Evolutionary conservation across 2,113 vertebrate species (phyloP).

Genomic region (Myotis brandtii): DNA sequence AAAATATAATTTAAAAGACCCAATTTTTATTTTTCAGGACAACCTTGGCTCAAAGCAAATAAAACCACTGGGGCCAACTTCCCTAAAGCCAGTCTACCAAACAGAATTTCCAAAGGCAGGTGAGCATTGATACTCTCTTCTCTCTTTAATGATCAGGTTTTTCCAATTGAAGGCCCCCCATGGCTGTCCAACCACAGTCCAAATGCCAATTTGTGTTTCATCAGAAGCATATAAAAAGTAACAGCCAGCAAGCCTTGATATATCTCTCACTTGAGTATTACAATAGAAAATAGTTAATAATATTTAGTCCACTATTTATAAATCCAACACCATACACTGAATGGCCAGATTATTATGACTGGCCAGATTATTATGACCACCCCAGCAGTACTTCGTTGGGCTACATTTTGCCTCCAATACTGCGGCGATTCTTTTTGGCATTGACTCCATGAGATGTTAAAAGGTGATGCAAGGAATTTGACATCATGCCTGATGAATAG

Average conservation of each 20-base stretch:
- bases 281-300: constrained; percentile 43
- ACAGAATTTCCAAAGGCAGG: neutral
- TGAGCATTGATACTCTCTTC: neutral
- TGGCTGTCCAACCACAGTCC: neutral
- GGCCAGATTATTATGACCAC: no score
- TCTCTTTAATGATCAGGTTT: neutral
- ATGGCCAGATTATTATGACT: no score
- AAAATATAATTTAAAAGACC: constrained; percentile 57
- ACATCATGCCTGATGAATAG: no score
- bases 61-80: constrained; percentile 2
- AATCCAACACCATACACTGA: neutral
- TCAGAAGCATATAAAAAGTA: constrained; percentile 48
- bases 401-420: no score
- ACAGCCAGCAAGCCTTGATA: constrained; percentile 18
- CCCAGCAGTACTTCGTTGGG: no score
- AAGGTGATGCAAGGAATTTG: no score
- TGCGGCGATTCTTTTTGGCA: no score
- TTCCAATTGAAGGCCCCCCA: neutral
- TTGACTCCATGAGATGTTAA: no score
- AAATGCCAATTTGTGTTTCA: neutral
- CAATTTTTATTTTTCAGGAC: constrained; percentile 49
- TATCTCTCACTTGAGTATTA: neutral
- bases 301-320: neutral
- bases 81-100: neutral
- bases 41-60: constrained; percentile 35